Evolutionary conservation across 2,797 vertebrate species (phyloP), one percentile per base, ranked within the genome.

Genomic region (Notolepis coatsorum): DNA sequence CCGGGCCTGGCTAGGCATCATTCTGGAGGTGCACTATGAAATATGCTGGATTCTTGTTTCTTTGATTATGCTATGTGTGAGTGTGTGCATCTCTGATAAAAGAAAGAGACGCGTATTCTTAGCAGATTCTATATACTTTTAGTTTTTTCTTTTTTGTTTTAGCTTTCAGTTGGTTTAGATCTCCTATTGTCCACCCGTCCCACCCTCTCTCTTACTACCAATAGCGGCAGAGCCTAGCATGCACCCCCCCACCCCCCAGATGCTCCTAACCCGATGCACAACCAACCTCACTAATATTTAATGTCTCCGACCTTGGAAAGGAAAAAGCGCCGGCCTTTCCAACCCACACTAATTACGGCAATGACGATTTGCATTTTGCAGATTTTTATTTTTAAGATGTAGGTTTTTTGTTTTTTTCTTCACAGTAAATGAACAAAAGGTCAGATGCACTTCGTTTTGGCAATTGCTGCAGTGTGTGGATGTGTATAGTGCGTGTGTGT

Each of bases 371-470:
- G 75, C 71, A 79, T 75, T 46, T n/a, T n/a, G n/a, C n/a, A n/a
- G n/a, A n/a, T n/a, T n/a, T n/a, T n/a, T n/a, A n/a, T n/a, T n/a
- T n/a, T n/a, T n/a, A n/a, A 12, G 23, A 20, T 21, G 31, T 45
- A 24, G 48, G 61, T 67, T 79, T 49, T 51, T 62, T 62, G 65
- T 51, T 28, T 46, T 51, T 23, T 61, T 62, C 10, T 60, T 24
- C 38, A 23, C 68, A 71, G 64, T 71, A 21, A 75, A 79, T 60
- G 77, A 87, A 85, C 84, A 87, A 86, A n/a, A 80, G 61, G 65
- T 81, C 65, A 79, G 77, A 83, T 80, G 81, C 81, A 78, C 80
- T 79, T 84, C 63, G n/a, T 84, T 61, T 56, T 79, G 65, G 56
- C 68, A 51, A 49, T 65, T 73, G 77, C 80, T 84, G 84, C 81